Evolutionary conservation across 64 coral and sea anemone genomes (phyloP).

Genomic region (Cladopsammia gracilis): DNA sequence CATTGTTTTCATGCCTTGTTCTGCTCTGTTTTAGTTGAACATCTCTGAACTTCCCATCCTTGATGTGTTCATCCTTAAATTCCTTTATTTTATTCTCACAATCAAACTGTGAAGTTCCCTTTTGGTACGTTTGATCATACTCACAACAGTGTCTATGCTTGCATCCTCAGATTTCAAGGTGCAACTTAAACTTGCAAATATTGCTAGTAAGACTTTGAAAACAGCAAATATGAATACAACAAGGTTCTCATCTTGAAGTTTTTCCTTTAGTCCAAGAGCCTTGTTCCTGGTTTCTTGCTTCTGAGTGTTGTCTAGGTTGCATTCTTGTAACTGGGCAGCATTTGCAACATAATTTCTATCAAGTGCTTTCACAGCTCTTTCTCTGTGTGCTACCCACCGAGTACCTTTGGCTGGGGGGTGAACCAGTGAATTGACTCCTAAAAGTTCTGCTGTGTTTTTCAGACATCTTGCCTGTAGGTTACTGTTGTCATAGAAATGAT

Average conservation of each 20-base stretch:
- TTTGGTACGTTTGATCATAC: not conserved
- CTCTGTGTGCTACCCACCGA: not conserved
- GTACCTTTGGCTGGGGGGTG: not conserved
- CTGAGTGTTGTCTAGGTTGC: slow-evolving; percentile 1
- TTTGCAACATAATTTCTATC: no score
- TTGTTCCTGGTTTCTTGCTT: no score
- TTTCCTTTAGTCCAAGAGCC: no score
- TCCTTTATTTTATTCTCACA: slow-evolving; percentile 5
- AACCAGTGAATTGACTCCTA: not conserved
- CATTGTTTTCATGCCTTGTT: no score
- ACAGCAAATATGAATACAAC: no score
- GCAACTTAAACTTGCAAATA: slow-evolving; percentile 1
- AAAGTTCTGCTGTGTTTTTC: slow-evolving; percentile 12
- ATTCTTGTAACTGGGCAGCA: not conserved
- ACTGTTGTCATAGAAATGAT: slow-evolving; percentile 17
- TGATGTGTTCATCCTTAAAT: not conserved
- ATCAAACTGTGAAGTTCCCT: slow-evolving; percentile 8
- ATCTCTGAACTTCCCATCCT: not conserved
- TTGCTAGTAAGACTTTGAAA: no score
- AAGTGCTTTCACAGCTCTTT: slow-evolving; percentile 4
- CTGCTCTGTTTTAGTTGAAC: slow-evolving; percentile 1
- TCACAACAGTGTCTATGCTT: slow-evolving; percentile 6
- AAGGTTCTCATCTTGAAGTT: no score
- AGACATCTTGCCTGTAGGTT: slow-evolving; percentile 12
- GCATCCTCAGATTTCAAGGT: no score